Conservation (phyloP, 2,113 vertebrate species). For the Peromyscus leucopus region DNA sequence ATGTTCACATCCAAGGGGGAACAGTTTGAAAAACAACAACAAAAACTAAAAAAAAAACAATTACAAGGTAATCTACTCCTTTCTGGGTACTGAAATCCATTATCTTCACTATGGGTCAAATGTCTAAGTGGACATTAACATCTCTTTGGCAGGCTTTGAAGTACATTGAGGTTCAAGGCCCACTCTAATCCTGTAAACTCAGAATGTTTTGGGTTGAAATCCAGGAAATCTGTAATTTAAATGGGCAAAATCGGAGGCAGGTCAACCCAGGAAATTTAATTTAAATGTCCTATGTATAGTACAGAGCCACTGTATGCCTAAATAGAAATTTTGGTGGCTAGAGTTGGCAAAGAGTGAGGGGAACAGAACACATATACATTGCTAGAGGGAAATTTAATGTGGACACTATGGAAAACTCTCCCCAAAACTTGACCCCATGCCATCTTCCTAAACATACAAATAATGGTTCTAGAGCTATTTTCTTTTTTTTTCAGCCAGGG, state of each 20-base stretch:
- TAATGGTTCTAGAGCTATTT: not conserved
- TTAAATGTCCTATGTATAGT: not conserved
- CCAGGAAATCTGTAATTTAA: not conserved
- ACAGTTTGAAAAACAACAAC: not conserved
- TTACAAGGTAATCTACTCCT: not conserved
- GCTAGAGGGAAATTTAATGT: not conserved
- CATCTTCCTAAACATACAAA: not conserved
- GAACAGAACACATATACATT: accelerated
- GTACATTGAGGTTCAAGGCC: not conserved
- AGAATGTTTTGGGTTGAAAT: not conserved
- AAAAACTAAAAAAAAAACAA: too few relatives aligned
- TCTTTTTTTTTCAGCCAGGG: not conserved
- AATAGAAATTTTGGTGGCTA: not conserved
- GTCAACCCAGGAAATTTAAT: not conserved
- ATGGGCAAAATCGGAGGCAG: not conserved
- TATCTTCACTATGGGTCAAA: not conserved
- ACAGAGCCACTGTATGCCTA: not conserved
- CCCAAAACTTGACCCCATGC: not conserved
- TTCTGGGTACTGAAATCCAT: not conserved
- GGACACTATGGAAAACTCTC: not conserved
- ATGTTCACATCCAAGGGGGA: not conserved
- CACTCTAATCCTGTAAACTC: not conserved
- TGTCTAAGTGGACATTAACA: not conserved
- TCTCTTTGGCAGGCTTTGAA: not conserved
- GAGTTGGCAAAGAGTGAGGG: too few relatives aligned